Percentiles rank a stretch among this genome's conserved stretches.
These are phyloP conservation scores for Dufourea novaeangliae DNA, from an alignment of 1,140 invertebrate genomes.

Conservation along the genomic window DNA sequence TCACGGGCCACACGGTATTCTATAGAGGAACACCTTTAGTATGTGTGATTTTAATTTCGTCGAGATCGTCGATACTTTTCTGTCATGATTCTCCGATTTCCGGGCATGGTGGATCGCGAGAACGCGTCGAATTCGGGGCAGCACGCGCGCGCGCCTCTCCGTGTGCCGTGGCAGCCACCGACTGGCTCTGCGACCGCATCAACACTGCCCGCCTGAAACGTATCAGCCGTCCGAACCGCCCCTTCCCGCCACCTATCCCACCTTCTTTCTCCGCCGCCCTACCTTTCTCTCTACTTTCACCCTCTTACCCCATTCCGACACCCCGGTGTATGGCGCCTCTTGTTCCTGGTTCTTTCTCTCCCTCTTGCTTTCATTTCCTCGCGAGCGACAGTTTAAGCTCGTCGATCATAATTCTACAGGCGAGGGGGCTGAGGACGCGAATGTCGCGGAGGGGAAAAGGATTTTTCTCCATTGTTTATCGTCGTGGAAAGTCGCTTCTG, in stretches of 20 bases:
- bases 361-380: neutral
- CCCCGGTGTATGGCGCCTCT: constrained; percentile 24
- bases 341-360: neutral
- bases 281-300: constrained; percentile 15
- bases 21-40: no score
- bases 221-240: constrained; percentile 49
- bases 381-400: neutral
- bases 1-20: neutral
- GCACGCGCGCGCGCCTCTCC: constrained; percentile 66
- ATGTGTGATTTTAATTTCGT: neutral
- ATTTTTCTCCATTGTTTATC: constrained; percentile 12
- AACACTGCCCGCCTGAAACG: constrained; percentile 70
- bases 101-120: constrained; percentile 1
- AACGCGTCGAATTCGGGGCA: constrained; percentile 25
- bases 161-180: constrained; percentile 72
- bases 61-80: constrained; percentile 22
- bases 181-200: constrained; percentile 69
- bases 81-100: constrained; percentile 28
- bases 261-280: constrained; percentile 26
- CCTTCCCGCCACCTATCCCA: constrained; percentile 16
- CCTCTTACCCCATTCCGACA: no score
- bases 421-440: neutral
- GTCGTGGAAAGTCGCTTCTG: neutral
- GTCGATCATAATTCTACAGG: constrained; percentile 1
- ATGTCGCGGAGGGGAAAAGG: neutral